Evolutionary conservation across 2,797 vertebrate genomes (phyloP), one percentile per base, ranked within the genome.

Genomic region (Kryptopterus vitreolus): DNA sequence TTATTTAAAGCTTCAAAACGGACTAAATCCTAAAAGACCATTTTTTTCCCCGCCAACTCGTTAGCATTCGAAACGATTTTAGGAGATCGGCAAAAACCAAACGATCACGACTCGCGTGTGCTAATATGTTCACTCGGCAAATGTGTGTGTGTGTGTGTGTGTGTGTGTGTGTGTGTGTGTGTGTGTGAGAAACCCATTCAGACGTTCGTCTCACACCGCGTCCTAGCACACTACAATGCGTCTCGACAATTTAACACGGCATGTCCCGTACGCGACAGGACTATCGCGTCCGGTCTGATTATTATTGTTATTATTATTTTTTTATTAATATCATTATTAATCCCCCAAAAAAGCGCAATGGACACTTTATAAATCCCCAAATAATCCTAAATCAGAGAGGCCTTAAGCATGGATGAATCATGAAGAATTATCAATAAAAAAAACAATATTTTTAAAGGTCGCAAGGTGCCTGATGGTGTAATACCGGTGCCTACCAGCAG

Each of bases 401-500:
- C 66, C 43, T 69, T 69, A 69, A 69, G n/a, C 29, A 33, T 12
- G 48, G 15, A 33, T 53, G 65, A 38, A n/a, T n/a, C n/a, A n/a
- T n/a, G n/a, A 10, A 43, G 38, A 43, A 43, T 43, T 6, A 43
- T 6, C 38, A 2, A 3, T 1, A 43, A 43, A 43, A 43, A 43
- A 43, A 43, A 10, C n/a, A n/a, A n/a, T n/a, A n/a, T n/a, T n/a
- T n/a, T n/a, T n/a, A 43, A 43, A 43, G 38, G 10, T 43, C 8
- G 11, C 33, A 38, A 16, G 1, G 8, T 43, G 53, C 48, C 35
- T 80, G 29, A 55, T 15, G 29, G 53, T 81, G 80, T 68, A 82
- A 71, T 76, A 68, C 29, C 53, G 35, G 4, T 13, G 43, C 24
- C 48, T 9, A 62, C 58, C 80, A 81, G 82, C 80, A 84, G 82